Percentiles rank a stretch among this genome's conserved stretches.
These are phyloP conservation scores for Cynocephalus volans DNA, from an alignment of 2,113 vertebrate genomes.

Conservation along the genomic window DNA sequence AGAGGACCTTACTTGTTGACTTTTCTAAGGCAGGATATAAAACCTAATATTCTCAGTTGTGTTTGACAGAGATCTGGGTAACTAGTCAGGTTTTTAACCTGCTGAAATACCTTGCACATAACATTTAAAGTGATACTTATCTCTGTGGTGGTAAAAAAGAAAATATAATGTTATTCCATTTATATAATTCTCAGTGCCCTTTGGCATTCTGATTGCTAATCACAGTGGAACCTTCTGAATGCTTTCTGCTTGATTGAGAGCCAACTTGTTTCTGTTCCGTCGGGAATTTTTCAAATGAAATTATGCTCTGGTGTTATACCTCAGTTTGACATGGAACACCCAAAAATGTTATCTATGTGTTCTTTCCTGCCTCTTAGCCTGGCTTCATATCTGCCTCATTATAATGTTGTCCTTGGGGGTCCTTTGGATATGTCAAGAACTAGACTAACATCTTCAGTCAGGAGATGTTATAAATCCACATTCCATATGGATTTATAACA, in stretches of 20 bases:
- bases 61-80: background rate
- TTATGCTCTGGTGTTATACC: background rate
- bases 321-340: slow-evolving; percentile 10
- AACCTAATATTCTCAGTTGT: background rate
- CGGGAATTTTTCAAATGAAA: slow-evolving; percentile 35
- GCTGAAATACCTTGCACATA: background rate
- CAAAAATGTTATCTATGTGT: background rate
- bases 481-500: background rate
- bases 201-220: slow-evolving; percentile 52
- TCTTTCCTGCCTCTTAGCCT: background rate
- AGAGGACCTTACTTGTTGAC: background rate
- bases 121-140: slow-evolving; percentile 20
- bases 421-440: background rate
- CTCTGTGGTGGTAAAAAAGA: background rate
- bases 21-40: background rate
- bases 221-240: background rate
- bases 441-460: background rate
- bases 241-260: background rate
- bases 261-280: background rate
- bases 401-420: background rate
- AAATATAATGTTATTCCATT: background rate
- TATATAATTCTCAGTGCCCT: background rate
- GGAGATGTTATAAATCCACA: no score
- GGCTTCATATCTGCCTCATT: background rate
- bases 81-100: slow-evolving; percentile 25